Conservation (phyloP, 2,797 vertebrate genomes). For the Phalloptychus januarius region DNA sequence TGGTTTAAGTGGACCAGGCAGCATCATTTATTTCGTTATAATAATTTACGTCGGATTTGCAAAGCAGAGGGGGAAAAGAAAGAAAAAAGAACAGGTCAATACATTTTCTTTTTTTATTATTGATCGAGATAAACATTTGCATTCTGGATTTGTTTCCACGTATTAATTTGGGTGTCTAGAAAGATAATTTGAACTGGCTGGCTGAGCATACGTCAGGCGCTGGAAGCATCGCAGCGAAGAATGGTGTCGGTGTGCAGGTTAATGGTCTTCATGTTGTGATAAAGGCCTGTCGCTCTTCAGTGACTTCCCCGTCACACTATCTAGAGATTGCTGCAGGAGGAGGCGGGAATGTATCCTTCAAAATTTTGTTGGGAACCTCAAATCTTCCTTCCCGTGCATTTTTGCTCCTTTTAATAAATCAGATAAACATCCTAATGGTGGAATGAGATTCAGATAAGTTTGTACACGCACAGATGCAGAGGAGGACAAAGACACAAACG, state of each 20-base stretch:
- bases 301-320: neutral
- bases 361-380: neutral
- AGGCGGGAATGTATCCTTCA: neutral
- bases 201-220: neutral
- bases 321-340: neutral
- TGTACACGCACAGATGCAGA: neutral
- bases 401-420: neutral
- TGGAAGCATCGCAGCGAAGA: neutral
- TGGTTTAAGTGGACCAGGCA: neutral
- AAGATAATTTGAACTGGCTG: neutral
- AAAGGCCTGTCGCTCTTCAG: neutral
- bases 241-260: neutral
- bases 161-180: neutral
- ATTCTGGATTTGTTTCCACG: neutral
- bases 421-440: neutral
- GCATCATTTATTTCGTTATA: neutral
- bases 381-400: neutral
- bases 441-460: neutral
- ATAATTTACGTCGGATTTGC: neutral
- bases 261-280: neutral
- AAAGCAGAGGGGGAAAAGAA: neutral
- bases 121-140: conserved; percentile 1
- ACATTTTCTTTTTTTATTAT: neutral
- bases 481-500: neutral
- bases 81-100: neutral